phyloP scores from a whole-genome alignment of 2,113 vertebrate species.

The Limnothrissa miodon region DNA sequence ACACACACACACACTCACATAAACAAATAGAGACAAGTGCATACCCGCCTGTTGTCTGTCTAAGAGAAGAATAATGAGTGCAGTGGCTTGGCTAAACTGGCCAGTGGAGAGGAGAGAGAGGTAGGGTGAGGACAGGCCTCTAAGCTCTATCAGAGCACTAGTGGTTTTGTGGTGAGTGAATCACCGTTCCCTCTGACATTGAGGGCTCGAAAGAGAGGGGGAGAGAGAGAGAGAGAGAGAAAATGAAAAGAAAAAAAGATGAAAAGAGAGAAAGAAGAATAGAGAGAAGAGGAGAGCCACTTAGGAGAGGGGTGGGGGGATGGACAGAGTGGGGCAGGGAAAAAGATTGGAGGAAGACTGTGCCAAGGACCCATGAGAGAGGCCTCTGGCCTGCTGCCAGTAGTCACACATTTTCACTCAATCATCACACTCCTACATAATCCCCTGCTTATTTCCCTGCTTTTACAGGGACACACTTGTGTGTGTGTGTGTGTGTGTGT shows the following conservation, averaged over 20 bases:
- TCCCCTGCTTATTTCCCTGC: background rate
- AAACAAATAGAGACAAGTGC: background rate
- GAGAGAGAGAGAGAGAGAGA: background rate
- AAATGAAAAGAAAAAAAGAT: background rate
- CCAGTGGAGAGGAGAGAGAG: background rate
- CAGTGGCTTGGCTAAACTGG: background rate
- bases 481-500: slow-evolving; percentile 28
- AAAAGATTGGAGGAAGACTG: too few relatives aligned
- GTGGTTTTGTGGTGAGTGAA: background rate
- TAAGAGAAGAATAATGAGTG: background rate
- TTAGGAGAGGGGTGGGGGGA: background rate
- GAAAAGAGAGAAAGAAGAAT: background rate
- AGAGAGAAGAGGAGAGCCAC: background rate
- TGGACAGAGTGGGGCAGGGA: background rate
- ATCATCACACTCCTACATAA: slow-evolving; percentile 13
- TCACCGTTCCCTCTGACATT: background rate
- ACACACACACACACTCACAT: background rate
- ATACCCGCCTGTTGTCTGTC: background rate
- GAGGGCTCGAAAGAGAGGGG: background rate
- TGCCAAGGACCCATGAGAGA: too few relatives aligned
- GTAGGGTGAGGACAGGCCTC: background rate
- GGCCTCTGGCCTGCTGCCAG: background rate
- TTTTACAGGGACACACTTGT: background rate
- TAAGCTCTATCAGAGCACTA: background rate
- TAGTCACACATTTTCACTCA: slow-evolving; percentile 8